These are phyloP conservation scores for Larimichthys polyactis DNA, from an alignment of 2,113 vertebrate species.

Conservation along the genomic window DNA sequence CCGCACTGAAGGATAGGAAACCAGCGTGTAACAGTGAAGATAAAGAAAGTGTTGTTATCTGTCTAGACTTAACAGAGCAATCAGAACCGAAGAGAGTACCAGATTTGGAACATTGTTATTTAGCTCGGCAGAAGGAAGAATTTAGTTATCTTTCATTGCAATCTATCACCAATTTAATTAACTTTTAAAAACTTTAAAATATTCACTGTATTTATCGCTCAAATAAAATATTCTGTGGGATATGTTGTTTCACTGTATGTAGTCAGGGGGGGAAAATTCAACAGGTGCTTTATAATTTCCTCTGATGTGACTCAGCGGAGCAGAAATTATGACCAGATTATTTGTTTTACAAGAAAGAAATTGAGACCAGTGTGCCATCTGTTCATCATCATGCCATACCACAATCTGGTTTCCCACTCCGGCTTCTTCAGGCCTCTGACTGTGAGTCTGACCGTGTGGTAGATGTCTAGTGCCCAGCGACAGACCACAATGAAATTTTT, in stretches of 20 bases:
- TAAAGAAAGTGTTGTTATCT: constrained; percentile 26
- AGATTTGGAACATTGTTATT: constrained; percentile 13
- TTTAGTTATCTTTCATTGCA: neutral
- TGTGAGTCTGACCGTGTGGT: constrained; percentile 6
- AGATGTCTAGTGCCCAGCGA: neutral
- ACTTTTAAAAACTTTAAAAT: neutral
- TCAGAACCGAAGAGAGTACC: constrained; percentile 11
- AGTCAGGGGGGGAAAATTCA: neutral
- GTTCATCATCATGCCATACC: neutral
- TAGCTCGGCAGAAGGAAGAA: constrained; percentile 9
- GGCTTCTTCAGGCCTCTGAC: neutral
- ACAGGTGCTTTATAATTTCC: neutral
- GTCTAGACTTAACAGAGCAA: constrained; percentile 15
- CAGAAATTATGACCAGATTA: neutral
- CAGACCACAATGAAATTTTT: neutral
- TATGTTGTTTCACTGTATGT: neutral
- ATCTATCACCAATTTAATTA: neutral
- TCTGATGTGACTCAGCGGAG: neutral
- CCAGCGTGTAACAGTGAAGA: constrained; percentile 8
- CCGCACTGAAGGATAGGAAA: constrained; percentile 23
- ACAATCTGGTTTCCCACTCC: neutral
- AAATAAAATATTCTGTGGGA: neutral
- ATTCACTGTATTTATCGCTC: neutral
- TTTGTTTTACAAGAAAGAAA: constrained; percentile 7
- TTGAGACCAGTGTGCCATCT: neutral